These are phyloP conservation scores for Netelia fuscicornis DNA, from an alignment of 2,888 invertebrate genomes.

Conservation along the genomic window DNA sequence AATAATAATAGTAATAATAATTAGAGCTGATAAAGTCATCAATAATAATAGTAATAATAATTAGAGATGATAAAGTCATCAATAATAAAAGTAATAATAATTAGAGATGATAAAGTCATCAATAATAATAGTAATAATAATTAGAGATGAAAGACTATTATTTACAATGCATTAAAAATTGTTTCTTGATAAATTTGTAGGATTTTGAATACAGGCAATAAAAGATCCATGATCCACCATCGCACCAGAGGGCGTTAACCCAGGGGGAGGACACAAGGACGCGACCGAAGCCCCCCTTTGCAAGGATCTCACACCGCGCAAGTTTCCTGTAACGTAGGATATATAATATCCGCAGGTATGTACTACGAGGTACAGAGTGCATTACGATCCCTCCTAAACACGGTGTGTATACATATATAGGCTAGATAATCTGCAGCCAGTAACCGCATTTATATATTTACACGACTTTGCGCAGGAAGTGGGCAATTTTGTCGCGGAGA, in stretches of 20 bases:
- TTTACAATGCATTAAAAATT: no score
- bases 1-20: no score
- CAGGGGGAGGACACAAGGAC: conserved; percentile 67
- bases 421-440: conserved; percentile 2
- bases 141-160: no score
- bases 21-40: no score
- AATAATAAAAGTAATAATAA: no score
- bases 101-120: no score
- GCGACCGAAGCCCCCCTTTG: conserved; percentile 55
- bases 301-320: conserved; percentile 57
- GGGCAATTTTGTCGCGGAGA: conserved; percentile 45
- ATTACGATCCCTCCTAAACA: not conserved
- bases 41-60: no score
- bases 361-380: not conserved
- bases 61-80: no score
- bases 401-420: conserved; percentile 6
- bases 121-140: no score
- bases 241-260: conserved; percentile 69
- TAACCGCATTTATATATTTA: conserved; percentile 18
- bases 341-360: conserved; percentile 34
- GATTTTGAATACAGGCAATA: not conserved
- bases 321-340: conserved; percentile 48
- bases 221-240: conserved; percentile 34
- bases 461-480: conserved; percentile 43
- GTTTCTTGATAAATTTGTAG: not conserved